Base-by-base conservation (phyloP, 2,113 vertebrate species). In the Rattus rattus region DNA sequence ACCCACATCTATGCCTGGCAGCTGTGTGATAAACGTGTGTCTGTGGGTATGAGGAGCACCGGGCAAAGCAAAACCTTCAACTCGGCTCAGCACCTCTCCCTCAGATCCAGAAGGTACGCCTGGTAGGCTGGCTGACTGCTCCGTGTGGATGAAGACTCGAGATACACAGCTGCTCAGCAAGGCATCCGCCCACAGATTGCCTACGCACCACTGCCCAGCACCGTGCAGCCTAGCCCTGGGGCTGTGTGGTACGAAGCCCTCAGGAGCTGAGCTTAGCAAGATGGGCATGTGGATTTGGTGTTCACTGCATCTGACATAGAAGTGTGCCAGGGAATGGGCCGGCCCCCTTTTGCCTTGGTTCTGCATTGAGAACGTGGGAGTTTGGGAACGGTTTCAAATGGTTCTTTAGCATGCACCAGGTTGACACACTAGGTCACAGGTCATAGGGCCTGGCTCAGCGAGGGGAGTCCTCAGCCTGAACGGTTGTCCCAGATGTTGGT, bases 281-380 rank as follows among this genome's bases (percentile, higher is more conserved):
- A 39, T 0, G 0, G 4, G 30, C 47, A 6, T 1, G 59, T 43
- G 6, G 65, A 52, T 17, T 14, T 26, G 59, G 2, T 7, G 59
- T 36, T 67, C 22, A 59, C 54, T 20, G 54, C 2, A 4, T 10
- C 72, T 5, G 7, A 54, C 65, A 8, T 9, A 54, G 26, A 1
- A 4, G 47, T 54, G 70, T 59, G 2, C 2, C 1, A 11, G 13
- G 39, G 36, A 16, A 4, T 19, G 39, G 7, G 49, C 52, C 6
- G 4, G n/a, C 2, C 13, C n/a, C 70, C 69, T 30, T 9, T 20
- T 13, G 75, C 14, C 19, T 63, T 69, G 11, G 59, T 19, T 72
- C 69, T 75, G 72, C n/a, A 2, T 5, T 9, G 20, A 39, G 11
- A 26, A 49, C 4, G 1, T 1, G 14, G 85, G 56, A 17, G 43